Percentiles rank a stretch among this genome's conserved stretches.
Evolutionary conservation across 1,140 invertebrate genomes (phyloP).

Genomic region (Palaemon carinicauda): DNA sequence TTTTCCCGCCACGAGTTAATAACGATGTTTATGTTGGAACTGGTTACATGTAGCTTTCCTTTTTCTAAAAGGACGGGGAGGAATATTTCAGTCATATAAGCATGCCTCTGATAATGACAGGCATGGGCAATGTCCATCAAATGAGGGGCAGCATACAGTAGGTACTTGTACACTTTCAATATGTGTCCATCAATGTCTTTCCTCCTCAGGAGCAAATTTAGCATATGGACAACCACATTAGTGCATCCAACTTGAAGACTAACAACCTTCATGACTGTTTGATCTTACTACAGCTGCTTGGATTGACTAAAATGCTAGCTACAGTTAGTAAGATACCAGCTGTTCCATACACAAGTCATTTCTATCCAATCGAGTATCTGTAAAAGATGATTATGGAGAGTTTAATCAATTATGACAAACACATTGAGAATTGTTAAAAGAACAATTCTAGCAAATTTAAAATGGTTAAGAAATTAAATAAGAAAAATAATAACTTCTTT

Average conservation of each 20-base stretch:
- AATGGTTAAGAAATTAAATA: too few species aligned
- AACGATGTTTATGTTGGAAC: slow-evolving; percentile 12
- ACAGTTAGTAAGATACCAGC: too few species aligned
- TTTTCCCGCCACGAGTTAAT: neutral
- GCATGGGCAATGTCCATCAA: neutral
- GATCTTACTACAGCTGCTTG: too few species aligned
- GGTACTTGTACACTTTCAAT: slow-evolving; percentile 5
- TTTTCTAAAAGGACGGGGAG: slow-evolving; percentile 24
- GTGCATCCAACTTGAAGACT: neutral
- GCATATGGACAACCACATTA: neutral
- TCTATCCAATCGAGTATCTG: too few species aligned
- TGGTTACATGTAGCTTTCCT: slow-evolving; percentile 20
- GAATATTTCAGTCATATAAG: slow-evolving; percentile 20
- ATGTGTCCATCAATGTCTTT: neutral
- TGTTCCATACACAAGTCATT: too few species aligned
- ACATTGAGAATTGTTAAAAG: too few species aligned
- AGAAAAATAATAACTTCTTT: too few species aligned
- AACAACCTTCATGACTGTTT: neutral
- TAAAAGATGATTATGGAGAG: too few species aligned
- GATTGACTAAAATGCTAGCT: too few species aligned
- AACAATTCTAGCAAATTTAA: too few species aligned
- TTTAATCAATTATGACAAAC: too few species aligned
- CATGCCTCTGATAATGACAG: neutral
- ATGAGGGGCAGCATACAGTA: slow-evolving; percentile 29
- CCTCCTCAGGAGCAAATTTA: neutral